Evolutionary conservation across 1,140 invertebrate genomes (phyloP).

Genomic region (Meloidogyne hapla): DNA sequence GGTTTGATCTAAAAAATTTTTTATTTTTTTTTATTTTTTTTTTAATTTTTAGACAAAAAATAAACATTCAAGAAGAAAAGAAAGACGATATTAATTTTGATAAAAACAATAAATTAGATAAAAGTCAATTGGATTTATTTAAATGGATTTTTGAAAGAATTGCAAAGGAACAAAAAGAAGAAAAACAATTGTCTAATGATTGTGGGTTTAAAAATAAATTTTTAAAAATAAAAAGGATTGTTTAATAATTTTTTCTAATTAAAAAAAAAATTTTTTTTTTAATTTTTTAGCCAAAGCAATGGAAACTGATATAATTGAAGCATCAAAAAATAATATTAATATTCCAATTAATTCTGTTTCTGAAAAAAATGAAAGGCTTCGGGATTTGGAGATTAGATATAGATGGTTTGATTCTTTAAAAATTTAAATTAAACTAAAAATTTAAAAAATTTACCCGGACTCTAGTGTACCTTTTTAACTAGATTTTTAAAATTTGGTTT

Average conservation of each 20-base stretch:
- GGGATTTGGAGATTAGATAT: constrained; percentile 19
- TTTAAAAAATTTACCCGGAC: too few species aligned
- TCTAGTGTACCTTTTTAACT: too few species aligned
- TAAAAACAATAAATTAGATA: neutral
- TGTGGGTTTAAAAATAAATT: too few species aligned
- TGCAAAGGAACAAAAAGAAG: neutral
- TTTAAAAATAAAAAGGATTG: neutral
- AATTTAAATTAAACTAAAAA: too few species aligned
- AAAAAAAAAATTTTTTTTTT: neutral
- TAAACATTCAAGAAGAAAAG: neutral
- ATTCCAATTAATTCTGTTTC: neutral
- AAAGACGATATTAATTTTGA: neutral
- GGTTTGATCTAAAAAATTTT: too few species aligned
- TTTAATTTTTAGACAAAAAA: neutral
- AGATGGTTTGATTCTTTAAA: constrained; percentile 11
- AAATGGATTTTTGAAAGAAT: constrained; percentile 24
- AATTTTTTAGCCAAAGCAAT: neutral
- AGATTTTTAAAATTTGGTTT: too few species aligned
- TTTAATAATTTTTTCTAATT: neutral
- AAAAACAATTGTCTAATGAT: too few species aligned
- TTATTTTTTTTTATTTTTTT: neutral
- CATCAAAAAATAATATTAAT: neutral
- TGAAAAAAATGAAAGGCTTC: neutral
- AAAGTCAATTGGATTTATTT: constrained; percentile 1
- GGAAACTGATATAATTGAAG: neutral